Conservation (phyloP, 2,797 vertebrate genomes). For the Botia almorhae region DNA sequence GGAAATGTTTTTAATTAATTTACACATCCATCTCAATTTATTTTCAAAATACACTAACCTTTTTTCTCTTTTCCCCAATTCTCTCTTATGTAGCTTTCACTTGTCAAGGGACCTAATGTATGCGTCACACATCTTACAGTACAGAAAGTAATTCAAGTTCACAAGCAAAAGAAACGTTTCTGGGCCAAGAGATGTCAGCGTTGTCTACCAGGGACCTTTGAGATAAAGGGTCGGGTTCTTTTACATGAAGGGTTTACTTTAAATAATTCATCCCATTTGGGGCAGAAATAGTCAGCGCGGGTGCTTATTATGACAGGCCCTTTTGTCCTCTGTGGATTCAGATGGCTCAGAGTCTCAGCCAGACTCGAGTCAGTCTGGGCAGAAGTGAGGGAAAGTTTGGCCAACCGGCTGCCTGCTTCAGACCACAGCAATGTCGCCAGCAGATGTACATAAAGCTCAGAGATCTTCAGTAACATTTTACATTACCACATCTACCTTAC, state of each 20-base stretch:
- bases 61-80: neutral
- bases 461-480: slow-evolving; percentile 23
- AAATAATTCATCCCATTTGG: slow-evolving; percentile 48
- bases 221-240: slow-evolving; percentile 24
- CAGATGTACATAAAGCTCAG: neutral
- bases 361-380: slow-evolving; percentile 42
- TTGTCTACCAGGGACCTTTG: slow-evolving; percentile 25
- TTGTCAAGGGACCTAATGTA: neutral
- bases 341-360: slow-evolving; percentile 47
- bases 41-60: neutral
- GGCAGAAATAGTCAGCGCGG: slow-evolving; percentile 32
- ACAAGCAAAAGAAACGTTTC: slow-evolving; percentile 41
- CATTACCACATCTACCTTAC: neutral
- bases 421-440: slow-evolving; percentile 34
- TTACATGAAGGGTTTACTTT: slow-evolving; percentile 30
- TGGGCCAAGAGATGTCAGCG: slow-evolving; percentile 26
- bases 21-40: neutral
- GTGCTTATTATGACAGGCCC: slow-evolving; percentile 51
- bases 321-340: slow-evolving; percentile 58
- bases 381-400: slow-evolving; percentile 53
- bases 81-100: neutral
- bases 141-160: slow-evolving; percentile 36
- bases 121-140: slow-evolving; percentile 24
- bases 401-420: slow-evolving; percentile 42
- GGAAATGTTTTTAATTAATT: neutral